phyloP scores from a whole-genome alignment of 2,888 invertebrate species.

The Ophion slaviceki region DNA sequence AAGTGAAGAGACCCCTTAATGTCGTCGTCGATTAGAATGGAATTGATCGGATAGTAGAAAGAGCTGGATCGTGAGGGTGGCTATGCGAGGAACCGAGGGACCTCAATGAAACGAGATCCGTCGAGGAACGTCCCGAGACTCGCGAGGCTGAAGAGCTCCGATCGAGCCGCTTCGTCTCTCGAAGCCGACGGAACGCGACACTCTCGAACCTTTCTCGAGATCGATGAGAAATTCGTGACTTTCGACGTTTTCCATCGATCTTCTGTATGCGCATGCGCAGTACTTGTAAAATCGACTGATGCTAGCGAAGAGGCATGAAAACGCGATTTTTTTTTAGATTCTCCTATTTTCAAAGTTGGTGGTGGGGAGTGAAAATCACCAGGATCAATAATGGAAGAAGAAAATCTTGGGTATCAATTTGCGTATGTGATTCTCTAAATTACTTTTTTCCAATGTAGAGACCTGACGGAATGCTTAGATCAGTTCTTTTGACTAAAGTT shows the following conservation, averaged over 20 bases:
- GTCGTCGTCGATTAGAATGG: slow-evolving; percentile 9
- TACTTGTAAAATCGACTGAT: neutral
- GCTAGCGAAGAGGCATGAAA: too few relatives aligned
- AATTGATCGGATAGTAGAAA: neutral
- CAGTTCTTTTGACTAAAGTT: too few relatives aligned
- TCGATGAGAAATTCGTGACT: slow-evolving; percentile 35
- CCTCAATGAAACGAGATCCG: slow-evolving; percentile 54
- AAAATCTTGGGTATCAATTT: too few relatives aligned
- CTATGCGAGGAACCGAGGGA: slow-evolving; percentile 69
- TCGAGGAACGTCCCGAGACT: neutral
- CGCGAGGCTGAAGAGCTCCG: slow-evolving; percentile 1
- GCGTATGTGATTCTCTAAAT: too few relatives aligned
- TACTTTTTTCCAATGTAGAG: too few relatives aligned
- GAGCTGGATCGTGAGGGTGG: neutral
- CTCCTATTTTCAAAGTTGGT: too few relatives aligned
- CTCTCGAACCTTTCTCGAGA: neutral
- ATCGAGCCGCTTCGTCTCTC: neutral
- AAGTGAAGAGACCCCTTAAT: neutral
- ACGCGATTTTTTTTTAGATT: too few relatives aligned
- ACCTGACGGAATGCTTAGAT: too few relatives aligned
- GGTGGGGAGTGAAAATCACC: too few relatives aligned
- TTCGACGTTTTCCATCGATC: neutral
- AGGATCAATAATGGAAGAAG: too few relatives aligned
- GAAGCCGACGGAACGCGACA: slow-evolving; percentile 33
- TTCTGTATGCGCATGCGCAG: neutral